These are phyloP conservation scores for Hemiprocne comata DNA, from an alignment of 2,113 vertebrate species.

Conservation along the genomic window DNA sequence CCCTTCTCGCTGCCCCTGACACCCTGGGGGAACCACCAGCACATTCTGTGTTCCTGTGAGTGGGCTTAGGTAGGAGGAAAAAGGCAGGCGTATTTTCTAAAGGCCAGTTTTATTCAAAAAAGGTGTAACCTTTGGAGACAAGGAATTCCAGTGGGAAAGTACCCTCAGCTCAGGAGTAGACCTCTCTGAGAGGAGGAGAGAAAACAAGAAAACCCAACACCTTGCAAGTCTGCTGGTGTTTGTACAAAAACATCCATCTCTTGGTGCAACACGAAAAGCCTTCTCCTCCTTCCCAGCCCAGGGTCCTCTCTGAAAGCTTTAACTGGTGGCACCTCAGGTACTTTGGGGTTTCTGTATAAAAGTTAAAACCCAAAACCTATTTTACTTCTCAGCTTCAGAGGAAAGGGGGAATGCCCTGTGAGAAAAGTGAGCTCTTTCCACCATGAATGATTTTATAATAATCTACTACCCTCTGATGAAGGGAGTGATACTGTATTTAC, in stretches of 20 bases:
- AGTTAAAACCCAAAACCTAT: not conserved
- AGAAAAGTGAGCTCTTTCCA: not conserved
- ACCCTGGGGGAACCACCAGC: not conserved
- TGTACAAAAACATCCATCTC: not conserved
- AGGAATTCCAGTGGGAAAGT: not conserved
- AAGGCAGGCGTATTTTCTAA: not conserved
- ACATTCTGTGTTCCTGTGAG: fast-evolving
- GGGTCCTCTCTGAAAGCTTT: not conserved
- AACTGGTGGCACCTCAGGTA: not conserved
- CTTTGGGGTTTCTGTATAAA: not conserved
- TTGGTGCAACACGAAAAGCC: not conserved
- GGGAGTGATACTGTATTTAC: not conserved
- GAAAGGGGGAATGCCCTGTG: not conserved
- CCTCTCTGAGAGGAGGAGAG: not conserved
- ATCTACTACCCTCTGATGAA: not conserved
- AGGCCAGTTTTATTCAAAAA: not conserved
- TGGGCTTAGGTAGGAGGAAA: not conserved
- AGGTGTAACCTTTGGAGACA: not conserved
- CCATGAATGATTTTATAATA: not conserved
- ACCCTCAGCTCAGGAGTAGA: not conserved
- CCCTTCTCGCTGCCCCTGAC: not conserved
- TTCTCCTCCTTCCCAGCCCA: not conserved
- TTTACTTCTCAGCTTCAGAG: not conserved
- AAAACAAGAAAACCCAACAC: not conserved
- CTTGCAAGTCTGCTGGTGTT: not conserved